Evolutionary conservation across 2,113 vertebrate species (phyloP).

Genomic region (Lagenorhynchus albirostris): DNA sequence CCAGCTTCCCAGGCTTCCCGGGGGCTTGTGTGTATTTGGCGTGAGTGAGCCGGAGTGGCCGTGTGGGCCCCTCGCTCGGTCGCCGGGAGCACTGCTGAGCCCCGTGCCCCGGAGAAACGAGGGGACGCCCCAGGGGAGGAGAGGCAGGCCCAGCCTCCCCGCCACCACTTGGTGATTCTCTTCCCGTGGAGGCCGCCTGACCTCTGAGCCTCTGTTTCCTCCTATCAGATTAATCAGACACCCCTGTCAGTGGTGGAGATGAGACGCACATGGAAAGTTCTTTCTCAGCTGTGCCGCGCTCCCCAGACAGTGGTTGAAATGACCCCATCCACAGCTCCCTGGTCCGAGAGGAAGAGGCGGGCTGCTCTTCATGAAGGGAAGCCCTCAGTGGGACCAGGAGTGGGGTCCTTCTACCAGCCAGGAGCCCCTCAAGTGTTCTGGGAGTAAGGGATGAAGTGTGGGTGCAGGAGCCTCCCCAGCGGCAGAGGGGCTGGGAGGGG

Average conservation of each 20-base stretch:
- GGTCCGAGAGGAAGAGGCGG: neutral
- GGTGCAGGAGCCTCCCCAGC: accelerated
- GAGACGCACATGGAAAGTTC: accelerated
- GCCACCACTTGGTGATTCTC: neutral
- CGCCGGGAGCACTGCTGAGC: neutral
- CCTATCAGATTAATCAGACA: too few relatives aligned
- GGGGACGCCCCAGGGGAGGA: accelerated
- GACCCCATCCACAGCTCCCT: accelerated
- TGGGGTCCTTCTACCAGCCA: neutral
- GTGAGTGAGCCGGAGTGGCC: neutral
- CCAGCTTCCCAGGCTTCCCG: neutral
- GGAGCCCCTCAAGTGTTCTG: neutral
- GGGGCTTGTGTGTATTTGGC: accelerated
- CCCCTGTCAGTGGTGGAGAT: too few relatives aligned
- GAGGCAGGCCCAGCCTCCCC: accelerated
- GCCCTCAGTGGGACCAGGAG: neutral
- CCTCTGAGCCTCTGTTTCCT: neutral
- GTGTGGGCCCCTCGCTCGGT: accelerated
- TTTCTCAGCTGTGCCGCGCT: too few relatives aligned
- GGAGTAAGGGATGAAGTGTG: neutral
- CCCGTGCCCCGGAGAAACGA: accelerated
- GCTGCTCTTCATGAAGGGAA: accelerated
- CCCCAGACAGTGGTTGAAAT: accelerated
- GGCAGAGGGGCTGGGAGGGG: accelerated
- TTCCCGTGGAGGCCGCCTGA: accelerated